Percentiles rank a stretch among this genome's conserved stretches.
Conservation (phyloP, 2,797 vertebrate species). For the Tinamus major region DNA sequence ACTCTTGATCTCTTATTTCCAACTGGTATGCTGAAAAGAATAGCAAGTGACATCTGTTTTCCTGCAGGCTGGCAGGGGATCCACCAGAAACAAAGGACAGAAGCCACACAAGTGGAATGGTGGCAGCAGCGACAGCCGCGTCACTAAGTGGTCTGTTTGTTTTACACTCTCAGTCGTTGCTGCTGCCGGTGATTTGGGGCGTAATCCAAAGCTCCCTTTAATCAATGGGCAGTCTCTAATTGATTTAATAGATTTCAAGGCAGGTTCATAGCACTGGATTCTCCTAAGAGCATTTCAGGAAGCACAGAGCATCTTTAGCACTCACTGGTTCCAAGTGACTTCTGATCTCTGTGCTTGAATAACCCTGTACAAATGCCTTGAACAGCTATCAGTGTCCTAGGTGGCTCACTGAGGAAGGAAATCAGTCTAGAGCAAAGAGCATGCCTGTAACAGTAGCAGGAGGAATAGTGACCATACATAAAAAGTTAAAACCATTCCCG, state of each 20-base stretch:
- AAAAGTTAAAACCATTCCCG: background rate
- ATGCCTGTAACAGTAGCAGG: background rate
- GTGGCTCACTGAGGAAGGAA: background rate
- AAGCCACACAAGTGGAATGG: slow-evolving; percentile 10
- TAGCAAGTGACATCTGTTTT: slow-evolving; percentile 16
- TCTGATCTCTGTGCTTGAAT: background rate
- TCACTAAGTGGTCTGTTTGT: background rate
- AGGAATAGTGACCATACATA: background rate
- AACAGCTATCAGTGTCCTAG: background rate
- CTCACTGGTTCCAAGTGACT: background rate
- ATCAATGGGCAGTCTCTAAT: background rate
- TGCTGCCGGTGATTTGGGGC: background rate
- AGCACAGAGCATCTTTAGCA: background rate
- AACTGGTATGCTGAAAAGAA: background rate
- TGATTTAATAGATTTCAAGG: background rate
- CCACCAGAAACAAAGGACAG: slow-evolving; percentile 46
- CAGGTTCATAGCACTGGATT: background rate
- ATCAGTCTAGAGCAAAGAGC: no score
- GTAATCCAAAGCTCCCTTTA: slow-evolving; percentile 22
- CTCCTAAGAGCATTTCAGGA: background rate
- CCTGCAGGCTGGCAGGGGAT: background rate
- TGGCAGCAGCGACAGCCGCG: slow-evolving; percentile 3
- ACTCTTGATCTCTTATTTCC: slow-evolving; percentile 28
- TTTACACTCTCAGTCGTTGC: slow-evolving; percentile 15
- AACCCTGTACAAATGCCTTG: background rate